These are phyloP conservation scores for Euleptes europaea DNA, from an alignment of 2,113 vertebrate genomes.

Conservation along the genomic window DNA sequence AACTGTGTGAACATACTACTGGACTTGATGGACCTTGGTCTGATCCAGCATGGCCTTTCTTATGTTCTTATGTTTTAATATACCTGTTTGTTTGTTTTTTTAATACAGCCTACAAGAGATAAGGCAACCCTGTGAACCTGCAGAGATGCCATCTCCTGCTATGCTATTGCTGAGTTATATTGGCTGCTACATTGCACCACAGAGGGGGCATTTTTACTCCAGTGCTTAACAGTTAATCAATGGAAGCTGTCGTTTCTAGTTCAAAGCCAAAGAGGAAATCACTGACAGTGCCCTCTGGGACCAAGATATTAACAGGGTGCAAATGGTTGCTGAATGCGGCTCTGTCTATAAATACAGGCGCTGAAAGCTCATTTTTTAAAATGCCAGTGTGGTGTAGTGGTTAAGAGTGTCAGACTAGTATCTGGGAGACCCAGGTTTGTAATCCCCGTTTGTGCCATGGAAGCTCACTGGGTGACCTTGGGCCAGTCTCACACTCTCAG, in stretches of 20 bases:
- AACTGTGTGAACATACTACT: too few relatives aligned
- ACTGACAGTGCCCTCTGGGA: not conserved
- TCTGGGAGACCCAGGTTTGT: too few relatives aligned
- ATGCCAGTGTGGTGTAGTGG: too few relatives aligned
- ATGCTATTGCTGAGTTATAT: not conserved
- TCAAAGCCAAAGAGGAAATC: not conserved
- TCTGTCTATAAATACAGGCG: not conserved
- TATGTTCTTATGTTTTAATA: too few relatives aligned
- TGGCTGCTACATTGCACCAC: not conserved
- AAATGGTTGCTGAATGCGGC: not conserved
- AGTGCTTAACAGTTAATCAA: constrained; percentile 12
- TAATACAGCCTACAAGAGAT: not conserved
- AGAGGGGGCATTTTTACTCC: constrained; percentile 9
- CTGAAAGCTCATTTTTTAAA: too few relatives aligned
- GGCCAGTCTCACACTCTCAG: too few relatives aligned
- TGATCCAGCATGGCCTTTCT: too few relatives aligned
- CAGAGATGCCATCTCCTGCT: not conserved
- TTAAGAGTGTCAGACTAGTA: too few relatives aligned
- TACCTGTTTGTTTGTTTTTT: too few relatives aligned
- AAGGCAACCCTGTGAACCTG: not conserved
- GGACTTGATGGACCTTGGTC: too few relatives aligned
- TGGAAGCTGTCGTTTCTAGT: not conserved
- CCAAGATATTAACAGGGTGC: constrained; percentile 1
- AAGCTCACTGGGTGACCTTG: too few relatives aligned
- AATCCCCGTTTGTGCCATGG: too few relatives aligned